phyloP scores from a whole-genome alignment of 2,113 vertebrate species.

The Lucifuga dentata region DNA sequence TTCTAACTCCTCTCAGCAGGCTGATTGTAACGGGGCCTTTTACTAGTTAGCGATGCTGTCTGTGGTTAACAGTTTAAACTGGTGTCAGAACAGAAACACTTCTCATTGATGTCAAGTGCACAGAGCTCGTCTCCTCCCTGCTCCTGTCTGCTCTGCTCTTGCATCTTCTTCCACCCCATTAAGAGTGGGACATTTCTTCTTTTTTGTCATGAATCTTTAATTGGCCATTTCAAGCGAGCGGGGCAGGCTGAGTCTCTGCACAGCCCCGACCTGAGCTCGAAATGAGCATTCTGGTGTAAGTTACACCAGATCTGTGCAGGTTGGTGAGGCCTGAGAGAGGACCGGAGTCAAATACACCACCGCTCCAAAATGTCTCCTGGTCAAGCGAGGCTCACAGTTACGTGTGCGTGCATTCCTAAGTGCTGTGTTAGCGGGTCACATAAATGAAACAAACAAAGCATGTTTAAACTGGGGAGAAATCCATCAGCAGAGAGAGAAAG shows the following conservation, averaged over 20 bases:
- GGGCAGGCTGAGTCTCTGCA: constrained; percentile 50
- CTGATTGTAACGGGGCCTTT: constrained; percentile 36
- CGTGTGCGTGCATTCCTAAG: neutral
- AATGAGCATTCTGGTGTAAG: constrained; percentile 66
- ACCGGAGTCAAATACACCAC: constrained; percentile 19
- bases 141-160: constrained; percentile 18
- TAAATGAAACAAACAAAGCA: neutral
- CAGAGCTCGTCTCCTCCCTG: constrained; percentile 39
- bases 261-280: constrained; percentile 59
- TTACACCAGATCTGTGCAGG: constrained; percentile 35
- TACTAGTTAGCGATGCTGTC: constrained; percentile 43
- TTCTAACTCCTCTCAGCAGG: constrained; percentile 35
- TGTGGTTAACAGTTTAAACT: constrained; percentile 41
- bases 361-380: constrained; percentile 17
- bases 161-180: constrained; percentile 47
- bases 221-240: constrained; percentile 59
- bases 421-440: neutral
- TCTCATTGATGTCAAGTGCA: neutral
- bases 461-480: constrained; percentile 50
- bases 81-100: constrained; percentile 25
- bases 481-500: constrained; percentile 53
- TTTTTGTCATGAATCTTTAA: constrained; percentile 70
- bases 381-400: constrained; percentile 3
- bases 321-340: too few species aligned
- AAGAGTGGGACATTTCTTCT: constrained; percentile 12